Conservation (phyloP, 2,797 vertebrate species). For the Artibeus jamaicensis region DNA sequence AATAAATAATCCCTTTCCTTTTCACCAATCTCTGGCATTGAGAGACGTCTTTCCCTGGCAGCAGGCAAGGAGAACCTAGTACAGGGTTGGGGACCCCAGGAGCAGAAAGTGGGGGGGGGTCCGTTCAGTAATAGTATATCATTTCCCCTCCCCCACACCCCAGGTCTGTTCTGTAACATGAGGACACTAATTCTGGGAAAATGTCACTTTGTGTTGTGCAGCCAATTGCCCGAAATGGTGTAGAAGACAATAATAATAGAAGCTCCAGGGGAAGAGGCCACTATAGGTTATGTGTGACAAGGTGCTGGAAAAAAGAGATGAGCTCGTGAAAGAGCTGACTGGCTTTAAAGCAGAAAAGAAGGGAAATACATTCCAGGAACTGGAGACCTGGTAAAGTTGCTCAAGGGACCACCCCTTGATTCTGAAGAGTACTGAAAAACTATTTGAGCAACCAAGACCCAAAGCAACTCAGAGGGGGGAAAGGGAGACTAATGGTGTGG, state of each 20-base stretch:
- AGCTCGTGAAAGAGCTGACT: not conserved
- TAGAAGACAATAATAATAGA: no score
- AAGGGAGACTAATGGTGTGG: not conserved
- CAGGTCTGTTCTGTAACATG: no score
- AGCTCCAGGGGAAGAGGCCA: not conserved
- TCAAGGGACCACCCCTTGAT: not conserved
- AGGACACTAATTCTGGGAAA: not conserved
- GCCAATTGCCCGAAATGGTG: not conserved
- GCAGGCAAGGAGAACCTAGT: no score
- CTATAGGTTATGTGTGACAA: not conserved
- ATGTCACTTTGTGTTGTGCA: accelerated
- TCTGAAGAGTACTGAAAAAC: not conserved
- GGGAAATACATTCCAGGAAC: not conserved
- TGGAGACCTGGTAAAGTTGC: not conserved
- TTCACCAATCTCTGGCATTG: no score
- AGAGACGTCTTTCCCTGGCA: no score
- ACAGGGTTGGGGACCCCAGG: no score
- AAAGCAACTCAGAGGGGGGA: not conserved
- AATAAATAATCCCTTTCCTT: no score
- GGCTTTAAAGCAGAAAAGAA: not conserved
- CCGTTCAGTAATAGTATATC: no score
- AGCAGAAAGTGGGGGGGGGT: no score
- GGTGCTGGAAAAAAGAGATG: not conserved
- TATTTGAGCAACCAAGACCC: not conserved
- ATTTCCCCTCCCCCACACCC: no score